phyloP scores from a whole-genome alignment of 2,797 vertebrate genomes.

The Smutsia gigantea region DNA sequence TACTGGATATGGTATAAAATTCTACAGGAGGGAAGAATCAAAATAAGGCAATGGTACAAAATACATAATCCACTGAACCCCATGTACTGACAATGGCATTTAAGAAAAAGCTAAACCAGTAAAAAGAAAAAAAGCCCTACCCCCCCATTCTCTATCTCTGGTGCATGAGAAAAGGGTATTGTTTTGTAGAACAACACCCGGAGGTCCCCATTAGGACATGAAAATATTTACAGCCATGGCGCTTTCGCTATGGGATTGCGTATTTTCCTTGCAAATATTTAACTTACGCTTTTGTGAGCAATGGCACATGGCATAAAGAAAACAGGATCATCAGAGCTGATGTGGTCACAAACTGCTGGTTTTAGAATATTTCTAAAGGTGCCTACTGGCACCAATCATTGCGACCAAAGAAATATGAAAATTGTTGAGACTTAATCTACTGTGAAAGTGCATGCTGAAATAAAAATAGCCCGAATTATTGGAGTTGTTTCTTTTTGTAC shows the following conservation, averaged over 20 bases:
- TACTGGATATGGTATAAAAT: not conserved
- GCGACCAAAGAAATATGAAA: not conserved
- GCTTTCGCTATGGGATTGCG: not conserved
- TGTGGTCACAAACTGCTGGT: not conserved
- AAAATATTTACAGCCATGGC: not conserved
- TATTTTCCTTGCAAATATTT: constrained; percentile 66
- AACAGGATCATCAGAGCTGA: not conserved
- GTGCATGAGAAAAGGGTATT: constrained; percentile 26
- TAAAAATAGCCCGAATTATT: not conserved
- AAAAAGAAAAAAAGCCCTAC: not conserved
- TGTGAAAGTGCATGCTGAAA: not conserved
- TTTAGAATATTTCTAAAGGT: not conserved
- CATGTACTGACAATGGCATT: not conserved
- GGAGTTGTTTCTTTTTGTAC: not conserved
- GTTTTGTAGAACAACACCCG: constrained; percentile 50
- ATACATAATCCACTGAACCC: not conserved
- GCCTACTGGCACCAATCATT: not conserved
- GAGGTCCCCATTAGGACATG: constrained; percentile 48
- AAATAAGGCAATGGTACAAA: constrained; percentile 34
- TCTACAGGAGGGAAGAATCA: not conserved
- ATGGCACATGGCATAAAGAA: not conserved
- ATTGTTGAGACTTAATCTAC: not conserved
- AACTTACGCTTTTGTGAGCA: constrained; percentile 57
- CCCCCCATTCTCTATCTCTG: constrained; percentile 18
- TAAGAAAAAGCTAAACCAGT: constrained; percentile 32